Evolutionary conservation across 1,140 invertebrate genomes (phyloP).

Genomic region (Ptiloglossa arizonensis): DNA sequence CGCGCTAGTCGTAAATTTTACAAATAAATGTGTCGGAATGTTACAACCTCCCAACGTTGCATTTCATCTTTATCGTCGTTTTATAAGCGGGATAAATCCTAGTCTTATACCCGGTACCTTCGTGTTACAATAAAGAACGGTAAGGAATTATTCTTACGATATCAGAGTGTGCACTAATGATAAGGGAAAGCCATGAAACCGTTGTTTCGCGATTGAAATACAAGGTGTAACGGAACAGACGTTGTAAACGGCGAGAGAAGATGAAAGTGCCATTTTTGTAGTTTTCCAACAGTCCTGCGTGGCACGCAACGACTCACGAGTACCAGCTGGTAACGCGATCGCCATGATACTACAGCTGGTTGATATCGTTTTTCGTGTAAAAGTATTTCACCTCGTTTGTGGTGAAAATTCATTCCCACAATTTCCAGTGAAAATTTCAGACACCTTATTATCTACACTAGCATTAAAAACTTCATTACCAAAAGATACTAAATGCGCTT

Average conservation of each 20-base stretch:
- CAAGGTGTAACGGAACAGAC: constrained; percentile 16
- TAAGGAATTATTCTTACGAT: neutral
- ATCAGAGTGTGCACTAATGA: neutral
- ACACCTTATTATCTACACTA: neutral
- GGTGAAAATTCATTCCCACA: neutral
- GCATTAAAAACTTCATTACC: neutral
- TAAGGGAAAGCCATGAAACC: constrained; percentile 1
- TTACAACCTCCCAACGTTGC: neutral
- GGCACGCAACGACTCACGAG: constrained; percentile 10
- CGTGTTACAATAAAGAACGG: constrained; percentile 1
- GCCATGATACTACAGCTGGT: neutral
- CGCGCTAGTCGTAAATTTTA: too few species aligned
- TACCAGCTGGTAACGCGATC: constrained; percentile 7
- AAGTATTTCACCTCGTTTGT: neutral
- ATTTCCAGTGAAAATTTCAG: neutral
- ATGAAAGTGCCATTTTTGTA: constrained; percentile 40
- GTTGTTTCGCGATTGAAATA: constrained; percentile 1
- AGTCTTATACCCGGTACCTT: neutral
- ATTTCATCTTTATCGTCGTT: neutral
- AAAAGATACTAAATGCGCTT: neutral
- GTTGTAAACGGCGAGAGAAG: constrained; percentile 12
- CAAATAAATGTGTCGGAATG: neutral
- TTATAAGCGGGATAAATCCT: neutral
- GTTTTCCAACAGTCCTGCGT: constrained; percentile 11
- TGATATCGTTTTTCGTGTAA: neutral